Base-by-base conservation (phyloP, 2,888 invertebrate genomes). In the Ganaspis brasiliensis region DNA sequence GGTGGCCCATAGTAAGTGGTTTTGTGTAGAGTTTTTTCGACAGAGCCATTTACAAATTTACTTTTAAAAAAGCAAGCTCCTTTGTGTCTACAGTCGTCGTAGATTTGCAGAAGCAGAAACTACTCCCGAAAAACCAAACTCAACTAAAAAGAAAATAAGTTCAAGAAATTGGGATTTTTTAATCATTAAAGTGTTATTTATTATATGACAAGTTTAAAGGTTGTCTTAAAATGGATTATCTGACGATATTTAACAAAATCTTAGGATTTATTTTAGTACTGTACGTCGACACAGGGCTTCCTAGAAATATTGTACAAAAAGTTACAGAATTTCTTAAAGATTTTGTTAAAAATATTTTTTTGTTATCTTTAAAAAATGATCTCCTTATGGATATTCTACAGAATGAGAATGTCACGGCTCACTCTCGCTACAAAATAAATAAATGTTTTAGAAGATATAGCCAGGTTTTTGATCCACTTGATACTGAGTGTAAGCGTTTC, bases 231-330 rank as follows among this genome's bases (percentile, higher is more conserved):
- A 56, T 56, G 52, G 37, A 26, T 67, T 14, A 72, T 9, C 35
- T 31, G 10, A 40, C 19, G 67, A 24, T 79, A 31, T 8, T 76
- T 14, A 71, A 79, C 63, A 49, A 77, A 16, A 45, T 79, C 14
- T n/a, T 79, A 71, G 26, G n/a, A 31, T 77, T 79, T 57, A 77
- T 77, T 73, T 63, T 79, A 16, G 21, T 16, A 24, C 67, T 79
- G 24, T 79, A 79, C 40, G 73, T 56, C 16, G 75, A 77, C 72
- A 56, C 75, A 19, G 40, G 6, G 16, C 45, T 79, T 5, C 73
- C 74, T 2, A 74, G 77, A 72, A 77, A 59, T 12, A 14, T 77
- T 26, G 77, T 79, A 37, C 45, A 77, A 14, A 45, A 4, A 16
- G 67, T 72, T 1, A 77, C 75, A 12, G 31, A 6, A 14, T 74